These are phyloP conservation scores for Octomys mimax DNA, from an alignment of 2,797 vertebrate species.

Conservation along the genomic window DNA sequence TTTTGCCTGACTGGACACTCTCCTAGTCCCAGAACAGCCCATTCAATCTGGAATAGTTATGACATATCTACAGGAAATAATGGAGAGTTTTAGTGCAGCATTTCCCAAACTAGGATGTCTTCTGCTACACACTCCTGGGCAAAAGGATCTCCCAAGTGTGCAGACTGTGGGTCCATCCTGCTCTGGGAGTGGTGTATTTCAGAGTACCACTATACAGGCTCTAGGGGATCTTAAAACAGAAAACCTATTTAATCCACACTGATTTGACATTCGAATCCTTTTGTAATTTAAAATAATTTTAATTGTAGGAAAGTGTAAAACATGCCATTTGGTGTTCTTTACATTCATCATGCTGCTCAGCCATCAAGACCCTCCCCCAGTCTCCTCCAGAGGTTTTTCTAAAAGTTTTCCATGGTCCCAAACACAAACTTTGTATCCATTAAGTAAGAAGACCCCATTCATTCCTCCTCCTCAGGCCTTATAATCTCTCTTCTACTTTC, in stretches of 20 bases:
- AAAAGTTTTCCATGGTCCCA: not conserved
- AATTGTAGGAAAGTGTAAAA: not conserved
- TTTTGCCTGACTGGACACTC: not conserved
- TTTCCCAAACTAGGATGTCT: slow-evolving; percentile 8
- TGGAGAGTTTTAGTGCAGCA: not conserved
- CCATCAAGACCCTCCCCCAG: not conserved
- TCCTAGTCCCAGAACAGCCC: not conserved
- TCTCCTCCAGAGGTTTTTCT: not conserved
- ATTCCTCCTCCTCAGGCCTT: not conserved
- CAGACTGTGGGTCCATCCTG: not conserved
- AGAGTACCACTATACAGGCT: not conserved
- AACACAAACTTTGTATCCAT: not conserved
- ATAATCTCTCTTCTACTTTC: not conserved
- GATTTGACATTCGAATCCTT: not conserved
- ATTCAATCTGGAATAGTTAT: not conserved
- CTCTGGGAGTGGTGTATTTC: not conserved
- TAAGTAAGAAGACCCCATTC: not conserved
- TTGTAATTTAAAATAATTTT: not conserved
- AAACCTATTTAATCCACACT: slow-evolving; percentile 26
- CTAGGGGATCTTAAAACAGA: not conserved
- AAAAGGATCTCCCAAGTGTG: not conserved
- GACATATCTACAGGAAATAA: not conserved
- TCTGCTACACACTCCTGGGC: not conserved
- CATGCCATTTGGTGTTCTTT: not conserved
- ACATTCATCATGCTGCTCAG: not conserved